Conservation (phyloP, 2,113 vertebrate species). For the Grantiella picta region DNA sequence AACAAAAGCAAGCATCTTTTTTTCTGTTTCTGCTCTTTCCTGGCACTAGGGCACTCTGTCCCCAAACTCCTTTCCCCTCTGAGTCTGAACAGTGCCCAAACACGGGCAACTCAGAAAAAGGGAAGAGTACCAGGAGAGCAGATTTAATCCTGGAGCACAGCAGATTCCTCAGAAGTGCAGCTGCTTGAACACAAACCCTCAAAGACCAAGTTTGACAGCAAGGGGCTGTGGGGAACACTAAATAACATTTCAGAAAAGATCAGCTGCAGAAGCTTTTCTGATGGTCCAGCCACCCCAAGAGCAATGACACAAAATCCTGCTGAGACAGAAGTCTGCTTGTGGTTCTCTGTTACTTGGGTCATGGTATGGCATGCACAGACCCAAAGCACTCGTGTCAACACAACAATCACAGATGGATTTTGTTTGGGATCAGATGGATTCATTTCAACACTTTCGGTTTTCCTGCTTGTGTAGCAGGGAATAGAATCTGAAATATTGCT, state of each 20-base stretch:
- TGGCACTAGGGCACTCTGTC: neutral
- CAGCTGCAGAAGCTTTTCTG: neutral
- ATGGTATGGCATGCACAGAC: accelerated
- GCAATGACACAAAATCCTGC: neutral
- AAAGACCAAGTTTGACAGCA: accelerated
- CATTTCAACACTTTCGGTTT: neutral
- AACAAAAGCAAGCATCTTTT: neutral
- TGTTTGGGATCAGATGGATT: neutral
- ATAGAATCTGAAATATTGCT: neutral
- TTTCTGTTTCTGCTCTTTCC: neutral
- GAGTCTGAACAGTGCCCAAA: neutral
- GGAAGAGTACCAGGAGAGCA: neutral
- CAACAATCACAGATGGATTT: neutral
- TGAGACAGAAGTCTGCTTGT: neutral
- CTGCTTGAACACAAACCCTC: neutral
- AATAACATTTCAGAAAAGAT: neutral
- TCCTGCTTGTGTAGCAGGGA: neutral
- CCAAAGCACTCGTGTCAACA: neutral
- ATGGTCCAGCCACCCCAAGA: neutral
- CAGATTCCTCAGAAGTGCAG: neutral
- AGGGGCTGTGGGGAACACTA: neutral
- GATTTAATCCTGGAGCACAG: neutral
- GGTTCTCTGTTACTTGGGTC: neutral
- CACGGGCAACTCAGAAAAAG: neutral
- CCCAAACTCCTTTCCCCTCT: accelerated